Base-by-base conservation (phyloP, 2,888 invertebrate species). In the Heliconius charithonia region DNA sequence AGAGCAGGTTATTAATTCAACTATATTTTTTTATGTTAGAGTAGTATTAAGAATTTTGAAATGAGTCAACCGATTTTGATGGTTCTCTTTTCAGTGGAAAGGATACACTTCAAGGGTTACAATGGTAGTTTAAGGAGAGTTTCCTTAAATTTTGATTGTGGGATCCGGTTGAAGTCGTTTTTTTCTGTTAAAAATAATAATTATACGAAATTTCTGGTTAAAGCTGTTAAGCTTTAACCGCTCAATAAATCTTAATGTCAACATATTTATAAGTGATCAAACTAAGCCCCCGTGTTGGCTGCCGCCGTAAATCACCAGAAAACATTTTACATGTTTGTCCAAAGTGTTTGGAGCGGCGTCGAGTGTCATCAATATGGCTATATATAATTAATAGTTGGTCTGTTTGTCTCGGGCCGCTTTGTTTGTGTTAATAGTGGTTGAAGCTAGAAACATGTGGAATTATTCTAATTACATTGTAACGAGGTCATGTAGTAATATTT, bases 291-390 rank as follows among this genome's bases (percentile, higher is more conserved):
- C 41, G 16, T 29, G 41, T 65, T 63, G 41, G 22, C 63, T 27
- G 10, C 45, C 74, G 45, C 74, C 80, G 78, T 75, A 80, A 72
- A 75, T 77, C 66, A 76, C 37, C 69, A 56, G 59, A 71, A 80
- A 72, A 80, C 74, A 77, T 77, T 76, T 76, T 59, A 76, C 80
- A 75, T 75, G 76, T 80, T 59, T 72, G n/a, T 25, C n/a, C 29
- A 72, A 72, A 72, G 74, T 80, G 76, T 79, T 77, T 75, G 65
- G 77, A 72, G 77, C 78, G 76, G 76, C 69, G 75, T 63, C 37
- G 75, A 81, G 81, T 82, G 83, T 77, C 82, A 82, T 83, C 82
- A 81, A 83, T 83, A 82, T 66, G 59, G 83, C 82, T 83, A 79
- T 80, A 76, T 77, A 78, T 83, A 81, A 83, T 82, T 83, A 82